A percentile compares a stretch with the other conserved stretches of the same genome.
These are phyloP conservation scores for zebrafish (Danio rerio) DNA, from an alignment of 2,113 vertebrate genomes.

Conservation along the genomic window GRCz12tu NC_133196.1:5894501-5895000, in stretches of 20 bases:
- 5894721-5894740: neutral
- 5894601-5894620: neutral
- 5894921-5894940: conserved; percentile 31
- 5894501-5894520: no score
- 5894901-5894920: conserved; percentile 19
- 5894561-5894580: no score
- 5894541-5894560: no score
- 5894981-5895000: conserved; percentile 63
- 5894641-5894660: neutral
- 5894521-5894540: no score
- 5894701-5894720: neutral
- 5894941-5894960: conserved; percentile 41
- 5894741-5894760: neutral
- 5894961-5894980: conserved; percentile 33
- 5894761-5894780: neutral
- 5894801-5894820: neutral
- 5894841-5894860: conserved; percentile 4
- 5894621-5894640: neutral
- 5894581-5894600: neutral
- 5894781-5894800: neutral
- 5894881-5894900: conserved; percentile 4
- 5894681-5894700: neutral
- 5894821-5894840: conserved; percentile 19
- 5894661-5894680: neutral
- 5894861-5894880: neutral